A percentile compares a stretch with the other conserved stretches of the same genome.
Conservation (phyloP, 1,140 invertebrate species). For the Andrena cerasifolii region DNA sequence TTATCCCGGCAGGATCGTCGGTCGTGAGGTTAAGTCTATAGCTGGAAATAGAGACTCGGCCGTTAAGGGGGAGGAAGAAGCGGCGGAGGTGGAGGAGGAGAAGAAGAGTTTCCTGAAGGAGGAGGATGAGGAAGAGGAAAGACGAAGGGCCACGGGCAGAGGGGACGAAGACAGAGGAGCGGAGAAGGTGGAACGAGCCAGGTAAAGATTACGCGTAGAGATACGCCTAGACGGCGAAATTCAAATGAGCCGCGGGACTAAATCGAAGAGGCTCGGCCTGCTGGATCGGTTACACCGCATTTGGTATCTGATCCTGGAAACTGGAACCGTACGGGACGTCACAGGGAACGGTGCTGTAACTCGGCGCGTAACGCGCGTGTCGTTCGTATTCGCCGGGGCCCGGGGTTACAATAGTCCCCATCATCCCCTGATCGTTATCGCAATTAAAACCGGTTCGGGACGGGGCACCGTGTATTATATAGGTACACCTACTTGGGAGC, state of each 20-base stretch:
- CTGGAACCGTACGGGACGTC: slow-evolving; percentile 55
- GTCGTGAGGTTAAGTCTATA: slow-evolving; percentile 73
- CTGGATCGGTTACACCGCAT: slow-evolving; percentile 72
- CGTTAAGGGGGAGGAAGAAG: not conserved
- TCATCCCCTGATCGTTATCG: slow-evolving; percentile 53
- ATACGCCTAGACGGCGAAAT: slow-evolving; percentile 68
- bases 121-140: not conserved
- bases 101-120: not conserved
- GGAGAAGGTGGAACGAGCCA: not conserved
- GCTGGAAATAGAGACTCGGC: slow-evolving; percentile 50
- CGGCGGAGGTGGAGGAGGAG: not conserved
- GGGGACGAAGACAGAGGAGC: slow-evolving; percentile 37
- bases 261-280: slow-evolving; percentile 68
- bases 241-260: slow-evolving; percentile 70
- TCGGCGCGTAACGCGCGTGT: slow-evolving; percentile 56
- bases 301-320: slow-evolving; percentile 59
- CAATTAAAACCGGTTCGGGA: slow-evolving; percentile 53
- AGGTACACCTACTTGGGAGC: not conserved
- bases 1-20: slow-evolving; percentile 70
- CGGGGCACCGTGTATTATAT: not conserved
- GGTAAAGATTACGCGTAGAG: slow-evolving; percentile 54
- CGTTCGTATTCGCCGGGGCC: slow-evolving; percentile 12
- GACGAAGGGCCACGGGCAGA: slow-evolving; percentile 19
- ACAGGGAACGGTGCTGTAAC: slow-evolving; percentile 53
- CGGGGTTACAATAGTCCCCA: slow-evolving; percentile 43